These are phyloP conservation scores for Eurypyga helias DNA, from an alignment of 2,113 vertebrate genomes.

Conservation along the genomic window DNA sequence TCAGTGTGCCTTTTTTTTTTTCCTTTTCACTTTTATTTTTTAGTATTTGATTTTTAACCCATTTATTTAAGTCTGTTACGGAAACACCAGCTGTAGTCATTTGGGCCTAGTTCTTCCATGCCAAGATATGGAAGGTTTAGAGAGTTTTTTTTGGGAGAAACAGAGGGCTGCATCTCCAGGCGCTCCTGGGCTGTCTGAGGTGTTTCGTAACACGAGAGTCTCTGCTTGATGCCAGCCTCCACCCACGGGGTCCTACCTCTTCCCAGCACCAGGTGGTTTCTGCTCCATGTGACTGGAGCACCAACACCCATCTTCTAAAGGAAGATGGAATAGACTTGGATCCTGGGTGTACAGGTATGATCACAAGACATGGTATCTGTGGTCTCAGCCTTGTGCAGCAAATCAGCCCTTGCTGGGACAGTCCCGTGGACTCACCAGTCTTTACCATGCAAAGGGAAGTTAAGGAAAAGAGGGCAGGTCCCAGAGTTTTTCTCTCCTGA, in stretches of 20 bases:
- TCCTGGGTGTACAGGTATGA: background rate
- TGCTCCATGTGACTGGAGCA: background rate
- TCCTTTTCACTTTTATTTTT: background rate
- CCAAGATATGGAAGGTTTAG: background rate
- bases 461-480: background rate
- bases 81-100: background rate
- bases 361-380: fast-evolving
- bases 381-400: background rate
- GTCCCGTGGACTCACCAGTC: background rate
- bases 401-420: background rate
- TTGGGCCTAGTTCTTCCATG: background rate
- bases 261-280: background rate
- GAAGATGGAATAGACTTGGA: background rate
- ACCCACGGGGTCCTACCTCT: background rate
- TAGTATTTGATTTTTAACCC: background rate
- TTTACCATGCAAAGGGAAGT: background rate
- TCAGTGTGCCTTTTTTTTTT: background rate
- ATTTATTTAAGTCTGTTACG: background rate
- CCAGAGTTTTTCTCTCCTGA: background rate
- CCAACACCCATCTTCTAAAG: background rate
- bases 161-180: background rate
- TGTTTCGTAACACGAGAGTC: background rate
- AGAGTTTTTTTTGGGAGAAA: background rate
- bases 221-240: background rate
- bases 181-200: background rate